Percentiles rank a stretch among this genome's conserved stretches.
phyloP scores from a whole-genome alignment of 2,888 invertebrate genomes.

The Poecilus cupreus region DNA sequence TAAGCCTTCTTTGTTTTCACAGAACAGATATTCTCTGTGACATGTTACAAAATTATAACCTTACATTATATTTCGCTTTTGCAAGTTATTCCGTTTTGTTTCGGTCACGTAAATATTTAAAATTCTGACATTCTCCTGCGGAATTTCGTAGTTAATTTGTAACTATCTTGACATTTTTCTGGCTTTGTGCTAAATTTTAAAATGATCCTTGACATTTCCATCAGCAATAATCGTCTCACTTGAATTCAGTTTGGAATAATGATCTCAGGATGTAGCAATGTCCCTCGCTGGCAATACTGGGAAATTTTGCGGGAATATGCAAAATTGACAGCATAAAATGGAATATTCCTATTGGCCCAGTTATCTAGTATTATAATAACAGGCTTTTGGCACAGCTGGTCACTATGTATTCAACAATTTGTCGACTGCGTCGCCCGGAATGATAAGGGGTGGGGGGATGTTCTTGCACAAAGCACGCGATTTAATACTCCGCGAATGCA shows the following conservation, averaged over 20 bases:
- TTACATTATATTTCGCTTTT: neutral
- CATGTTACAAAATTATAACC: constrained; percentile 18
- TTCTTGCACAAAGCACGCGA: neutral
- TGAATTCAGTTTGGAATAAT: neutral
- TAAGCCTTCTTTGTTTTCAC: constrained; percentile 38
- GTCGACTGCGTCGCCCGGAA: neutral
- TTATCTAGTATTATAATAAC: neutral
- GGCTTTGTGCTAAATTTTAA: neutral
- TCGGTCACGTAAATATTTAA: neutral
- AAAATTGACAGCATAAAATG: neutral
- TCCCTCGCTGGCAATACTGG: neutral
- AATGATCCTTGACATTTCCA: constrained; percentile 1
- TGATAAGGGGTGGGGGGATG: neutral
- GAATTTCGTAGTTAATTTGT: constrained; percentile 1
- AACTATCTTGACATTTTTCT: constrained; percentile 13
- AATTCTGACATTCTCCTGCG: neutral
- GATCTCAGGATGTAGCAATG: neutral
- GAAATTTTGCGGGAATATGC: neutral
- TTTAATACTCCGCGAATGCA: constrained; percentile 46
- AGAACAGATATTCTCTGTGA: constrained; percentile 34
- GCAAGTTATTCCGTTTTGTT: constrained; percentile 17
- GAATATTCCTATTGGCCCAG: neutral
- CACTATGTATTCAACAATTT: neutral
- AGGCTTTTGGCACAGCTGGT: neutral
- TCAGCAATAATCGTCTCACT: neutral